Conservation (phyloP, 2,797 vertebrate species). For the Kryptopterus vitreolus region DNA sequence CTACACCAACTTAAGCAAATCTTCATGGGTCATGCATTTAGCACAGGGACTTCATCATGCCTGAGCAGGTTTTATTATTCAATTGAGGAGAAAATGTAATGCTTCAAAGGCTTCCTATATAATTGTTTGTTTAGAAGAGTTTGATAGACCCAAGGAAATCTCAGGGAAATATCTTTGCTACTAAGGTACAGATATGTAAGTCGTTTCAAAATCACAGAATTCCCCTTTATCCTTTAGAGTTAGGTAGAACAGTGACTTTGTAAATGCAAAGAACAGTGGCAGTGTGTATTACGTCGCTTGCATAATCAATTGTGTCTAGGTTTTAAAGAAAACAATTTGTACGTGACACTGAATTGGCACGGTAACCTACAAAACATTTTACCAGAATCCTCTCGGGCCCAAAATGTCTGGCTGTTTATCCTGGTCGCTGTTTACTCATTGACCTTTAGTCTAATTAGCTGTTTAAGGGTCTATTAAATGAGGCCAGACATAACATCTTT, state of each 20-base stretch:
- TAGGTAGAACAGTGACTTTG: neutral
- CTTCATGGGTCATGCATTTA: too few relatives aligned
- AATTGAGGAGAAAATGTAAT: too few relatives aligned
- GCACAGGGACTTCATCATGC: too few relatives aligned
- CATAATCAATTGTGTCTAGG: neutral
- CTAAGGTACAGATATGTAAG: neutral
- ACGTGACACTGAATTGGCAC: neutral
- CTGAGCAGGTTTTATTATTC: too few relatives aligned
- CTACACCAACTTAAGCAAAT: too few relatives aligned
- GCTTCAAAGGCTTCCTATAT: too few relatives aligned
- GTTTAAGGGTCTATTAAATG: constrained; percentile 40
- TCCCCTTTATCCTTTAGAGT: neutral
- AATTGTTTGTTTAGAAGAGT: too few relatives aligned
- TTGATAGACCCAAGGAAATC: too few relatives aligned
- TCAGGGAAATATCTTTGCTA: too few relatives aligned
- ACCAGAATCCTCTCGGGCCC: neutral
- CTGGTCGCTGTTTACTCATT: constrained; percentile 56
- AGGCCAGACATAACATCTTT: constrained; percentile 10
- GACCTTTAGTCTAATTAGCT: constrained; percentile 70
- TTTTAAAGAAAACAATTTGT: neutral
- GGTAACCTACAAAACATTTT: neutral
- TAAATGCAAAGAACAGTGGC: neutral
- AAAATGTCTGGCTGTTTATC: neutral
- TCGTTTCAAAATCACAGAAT: neutral
- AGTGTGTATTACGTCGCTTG: neutral